Evolutionary conservation across 2,888 invertebrate species (phyloP), one percentile per base, ranked within the genome.

Genomic region (Xestia rhomboidea): DNA sequence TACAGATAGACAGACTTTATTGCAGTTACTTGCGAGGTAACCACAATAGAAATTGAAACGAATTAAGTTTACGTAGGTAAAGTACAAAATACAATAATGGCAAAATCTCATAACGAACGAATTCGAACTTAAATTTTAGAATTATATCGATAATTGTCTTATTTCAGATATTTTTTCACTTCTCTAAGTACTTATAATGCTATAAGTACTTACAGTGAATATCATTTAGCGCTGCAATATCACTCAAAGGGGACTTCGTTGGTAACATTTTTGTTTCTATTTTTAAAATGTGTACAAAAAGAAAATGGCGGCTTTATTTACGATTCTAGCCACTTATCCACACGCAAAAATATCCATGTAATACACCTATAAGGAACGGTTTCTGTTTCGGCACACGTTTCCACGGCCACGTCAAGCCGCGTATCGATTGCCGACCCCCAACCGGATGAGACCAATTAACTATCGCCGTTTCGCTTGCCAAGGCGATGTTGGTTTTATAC

Each of bases 381-480:
- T 72, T 51, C 49, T 83, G 77, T 86, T 79, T 86, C 83, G 81
- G 38, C 27, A 38, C 66, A 66, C 77, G 86, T 86, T 79, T 70
- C 86, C 84, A 76, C 74, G 86, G 77, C 51, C 84, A 83, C 79
- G 71, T 68, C 44, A 34, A 34, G 49, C 54, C 57, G 24, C 72
- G 63, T 86, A 86, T 86, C 66, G 86, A 86, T 86, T 84, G 13
- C 54, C 67, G 51, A 68, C 81, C 73, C 49, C 71, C 68, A n/a
- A 54, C 81, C 86, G 86, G 83, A 85, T 83, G 64, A 76, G 18
- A 74, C 69, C 73, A 80, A 81, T 80, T 86, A 81, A 75, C 49
- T 76, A 57, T 57, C 30, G 41, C 64, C 49, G 73, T 69, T 74
- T 77, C 54, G 68, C 60, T 77, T 60, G 64, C 30, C 44, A 44